These are phyloP conservation scores for Dexiosoma caninum DNA, from an alignment of 2,888 invertebrate genomes.

Conservation along the genomic window DNA sequence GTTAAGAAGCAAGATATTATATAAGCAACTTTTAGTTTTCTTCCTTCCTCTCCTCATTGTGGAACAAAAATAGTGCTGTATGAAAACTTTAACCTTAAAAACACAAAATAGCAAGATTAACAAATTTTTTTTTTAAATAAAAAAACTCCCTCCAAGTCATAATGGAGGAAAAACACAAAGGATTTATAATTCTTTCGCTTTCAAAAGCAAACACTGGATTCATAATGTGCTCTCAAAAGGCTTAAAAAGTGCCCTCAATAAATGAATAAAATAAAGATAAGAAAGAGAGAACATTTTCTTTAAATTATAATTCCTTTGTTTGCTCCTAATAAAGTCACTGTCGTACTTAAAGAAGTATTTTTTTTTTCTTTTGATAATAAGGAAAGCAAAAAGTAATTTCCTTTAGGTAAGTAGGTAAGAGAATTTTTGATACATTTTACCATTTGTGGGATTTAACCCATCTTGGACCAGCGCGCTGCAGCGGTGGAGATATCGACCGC, in stretches of 20 bases:
- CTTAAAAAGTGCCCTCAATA: conserved; percentile 3
- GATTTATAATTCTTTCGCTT: conserved; percentile 4
- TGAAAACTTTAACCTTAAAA: conserved; percentile 18
- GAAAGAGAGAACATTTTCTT: not conserved
- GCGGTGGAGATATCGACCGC: no score
- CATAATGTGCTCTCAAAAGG: conserved; percentile 8
- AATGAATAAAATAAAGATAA: not conserved
- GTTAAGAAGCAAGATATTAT: no score
- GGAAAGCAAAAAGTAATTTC: no score
- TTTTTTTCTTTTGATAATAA: not conserved
- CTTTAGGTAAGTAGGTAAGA: not conserved
- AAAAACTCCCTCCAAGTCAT: no score
- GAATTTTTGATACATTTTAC: no score
- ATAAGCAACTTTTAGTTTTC: no score
- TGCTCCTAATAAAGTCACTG: not conserved
- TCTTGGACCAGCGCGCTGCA: no score
- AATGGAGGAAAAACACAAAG: no score
- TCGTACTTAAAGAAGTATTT: not conserved
- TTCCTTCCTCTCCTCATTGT: no score
- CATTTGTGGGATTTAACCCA: no score
- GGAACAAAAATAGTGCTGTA: not conserved
- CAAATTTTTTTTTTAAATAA: no score
- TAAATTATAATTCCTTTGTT: conserved; percentile 17
- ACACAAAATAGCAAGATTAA: not conserved
- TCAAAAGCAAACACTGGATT: conserved; percentile 3